Evolutionary conservation across 2,888 invertebrate genomes (phyloP).

Genomic region (Tachina fera): DNA sequence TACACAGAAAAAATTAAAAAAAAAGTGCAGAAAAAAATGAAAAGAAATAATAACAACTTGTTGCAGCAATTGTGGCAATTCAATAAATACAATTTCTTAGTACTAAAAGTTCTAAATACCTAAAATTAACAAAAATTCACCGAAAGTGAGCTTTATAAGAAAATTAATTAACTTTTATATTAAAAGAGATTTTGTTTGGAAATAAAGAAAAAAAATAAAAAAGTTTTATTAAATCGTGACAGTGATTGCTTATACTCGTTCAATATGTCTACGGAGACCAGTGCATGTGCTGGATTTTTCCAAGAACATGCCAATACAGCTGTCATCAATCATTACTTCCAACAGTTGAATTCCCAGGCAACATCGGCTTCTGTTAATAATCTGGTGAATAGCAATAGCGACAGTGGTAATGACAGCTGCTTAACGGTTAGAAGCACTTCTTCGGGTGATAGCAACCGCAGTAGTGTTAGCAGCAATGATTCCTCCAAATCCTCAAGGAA

Average conservation of each 20-base stretch:
- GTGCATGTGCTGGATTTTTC: conserved; percentile 80
- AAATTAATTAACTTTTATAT: background rate
- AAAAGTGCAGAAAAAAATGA: conserved; percentile 62
- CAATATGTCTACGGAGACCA: conserved; percentile 60
- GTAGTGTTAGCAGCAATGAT: conserved; percentile 76
- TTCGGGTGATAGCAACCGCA: conserved; percentile 74
- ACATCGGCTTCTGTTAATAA: conserved; percentile 74
- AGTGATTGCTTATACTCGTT: background rate
- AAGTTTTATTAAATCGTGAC: background rate
- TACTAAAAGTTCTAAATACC: conserved; percentile 65
- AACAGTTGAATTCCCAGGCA: conserved; percentile 79
- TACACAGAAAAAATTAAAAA: too few relatives aligned
- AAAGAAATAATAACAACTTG: conserved; percentile 60
- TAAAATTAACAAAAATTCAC: conserved; percentile 19
- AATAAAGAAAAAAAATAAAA: background rate
- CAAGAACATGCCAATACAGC: conserved; percentile 78
- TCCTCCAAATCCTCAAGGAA: conserved; percentile 73
- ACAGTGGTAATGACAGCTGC: conserved; percentile 66
- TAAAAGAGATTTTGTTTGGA: background rate
- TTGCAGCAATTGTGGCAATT: conserved; percentile 68
- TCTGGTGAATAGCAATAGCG: conserved; percentile 61
- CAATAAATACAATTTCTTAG: conserved; percentile 65
- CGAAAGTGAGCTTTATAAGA: background rate
- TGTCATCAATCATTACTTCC: conserved; percentile 79
- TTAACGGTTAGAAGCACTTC: conserved; percentile 68